phyloP scores from a whole-genome alignment of 2,113 vertebrate genomes.

The Scalopus aquaticus region DNA sequence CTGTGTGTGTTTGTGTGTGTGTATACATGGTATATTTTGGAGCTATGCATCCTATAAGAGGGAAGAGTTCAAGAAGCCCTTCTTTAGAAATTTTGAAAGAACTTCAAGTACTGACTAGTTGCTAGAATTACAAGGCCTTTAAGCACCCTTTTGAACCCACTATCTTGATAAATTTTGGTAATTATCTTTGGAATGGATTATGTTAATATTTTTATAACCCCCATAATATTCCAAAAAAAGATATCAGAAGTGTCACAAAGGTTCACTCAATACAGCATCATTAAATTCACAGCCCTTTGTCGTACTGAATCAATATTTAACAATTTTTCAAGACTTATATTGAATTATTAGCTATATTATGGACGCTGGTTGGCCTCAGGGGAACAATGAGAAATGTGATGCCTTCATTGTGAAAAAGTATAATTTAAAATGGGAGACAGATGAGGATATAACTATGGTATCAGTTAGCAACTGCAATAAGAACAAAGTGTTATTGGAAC shows the following conservation, averaged over 20 bases:
- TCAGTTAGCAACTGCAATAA: background rate
- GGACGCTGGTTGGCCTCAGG: background rate
- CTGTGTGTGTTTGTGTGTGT: too few species aligned
- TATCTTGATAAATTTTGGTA: constrained; percentile 33
- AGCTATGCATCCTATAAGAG: background rate
- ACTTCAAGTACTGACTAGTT: background rate
- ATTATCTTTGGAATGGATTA: constrained; percentile 7
- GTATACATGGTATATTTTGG: background rate
- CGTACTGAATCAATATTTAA: constrained; percentile 40
- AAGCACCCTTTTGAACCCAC: background rate
- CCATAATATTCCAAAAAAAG: constrained; percentile 34
- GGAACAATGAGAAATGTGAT: background rate
- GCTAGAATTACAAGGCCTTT: background rate
- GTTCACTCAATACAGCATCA: constrained; percentile 18
- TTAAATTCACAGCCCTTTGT: constrained; percentile 37
- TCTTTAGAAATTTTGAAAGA: background rate
- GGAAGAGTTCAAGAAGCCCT: background rate
- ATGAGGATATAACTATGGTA: background rate
- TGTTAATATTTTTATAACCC: constrained; percentile 44
- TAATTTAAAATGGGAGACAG: background rate
- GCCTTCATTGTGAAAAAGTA: background rate
- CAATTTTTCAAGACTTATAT: constrained; percentile 33
- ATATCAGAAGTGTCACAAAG: background rate
- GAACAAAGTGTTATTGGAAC: background rate
- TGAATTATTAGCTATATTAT: constrained; percentile 10